These are phyloP conservation scores for Agelastica alni DNA, from an alignment of 2,888 invertebrate genomes.

Conservation along the genomic window DNA sequence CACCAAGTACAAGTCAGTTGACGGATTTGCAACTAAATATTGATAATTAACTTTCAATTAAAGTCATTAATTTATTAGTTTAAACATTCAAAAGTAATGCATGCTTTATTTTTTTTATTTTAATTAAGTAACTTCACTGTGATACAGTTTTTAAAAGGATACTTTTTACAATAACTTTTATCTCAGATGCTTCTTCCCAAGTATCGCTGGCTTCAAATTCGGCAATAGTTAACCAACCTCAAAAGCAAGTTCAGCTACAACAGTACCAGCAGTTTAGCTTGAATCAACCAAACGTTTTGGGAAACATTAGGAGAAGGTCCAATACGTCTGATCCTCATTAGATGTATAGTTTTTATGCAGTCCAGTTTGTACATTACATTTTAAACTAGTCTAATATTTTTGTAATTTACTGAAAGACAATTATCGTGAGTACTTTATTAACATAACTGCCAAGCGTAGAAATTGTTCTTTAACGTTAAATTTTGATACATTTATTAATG, in stretches of 20 bases:
- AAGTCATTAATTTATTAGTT: conserved; percentile 19
- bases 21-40: conserved; percentile 53
- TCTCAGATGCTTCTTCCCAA: conserved; percentile 48
- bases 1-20: conserved; percentile 56
- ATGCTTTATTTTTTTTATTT: conserved; percentile 32
- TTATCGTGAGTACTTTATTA: conserved; percentile 26
- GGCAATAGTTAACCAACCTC: conserved; percentile 46
- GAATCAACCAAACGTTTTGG: conserved; percentile 48
- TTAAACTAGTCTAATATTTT: conserved; percentile 37
- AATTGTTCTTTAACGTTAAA: not conserved
- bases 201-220: conserved; percentile 45
- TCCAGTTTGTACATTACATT: conserved; percentile 36
- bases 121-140: conserved; percentile 35
- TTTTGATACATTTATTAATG: not conserved
- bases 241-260: conserved; percentile 53
- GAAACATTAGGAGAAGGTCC: conserved; percentile 52
- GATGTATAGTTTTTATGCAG: conserved; percentile 34
- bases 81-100: conserved; percentile 36
- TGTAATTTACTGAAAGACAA: conserved; percentile 20
- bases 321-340: conserved; percentile 53
- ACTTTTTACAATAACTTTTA: conserved; percentile 30
- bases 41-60: conserved; percentile 42
- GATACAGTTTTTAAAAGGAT: conserved; percentile 28
- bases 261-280: conserved; percentile 52
- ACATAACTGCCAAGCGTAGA: conserved; percentile 17